Evolutionary conservation across 2,888 invertebrate genomes (phyloP).

Genomic region (Eristalis pertinax): DNA sequence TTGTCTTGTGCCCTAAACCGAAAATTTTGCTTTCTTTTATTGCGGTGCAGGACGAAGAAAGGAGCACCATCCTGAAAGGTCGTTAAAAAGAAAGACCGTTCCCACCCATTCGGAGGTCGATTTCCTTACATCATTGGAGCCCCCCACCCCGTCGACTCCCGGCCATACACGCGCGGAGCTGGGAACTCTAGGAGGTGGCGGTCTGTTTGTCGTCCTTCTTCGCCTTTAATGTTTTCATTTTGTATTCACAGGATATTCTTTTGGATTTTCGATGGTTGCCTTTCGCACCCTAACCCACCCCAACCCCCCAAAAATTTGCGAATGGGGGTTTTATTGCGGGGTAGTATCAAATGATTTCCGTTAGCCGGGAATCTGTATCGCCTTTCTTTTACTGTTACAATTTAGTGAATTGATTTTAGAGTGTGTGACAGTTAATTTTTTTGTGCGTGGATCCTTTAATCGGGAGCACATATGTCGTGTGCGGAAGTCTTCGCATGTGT

Average conservation of each 20-base stretch:
- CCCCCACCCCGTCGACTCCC: background rate
- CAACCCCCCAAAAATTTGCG: slow-evolving; percentile 16
- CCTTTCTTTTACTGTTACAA: slow-evolving; percentile 56
- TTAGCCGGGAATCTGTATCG: slow-evolving; percentile 15
- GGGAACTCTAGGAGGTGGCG: background rate
- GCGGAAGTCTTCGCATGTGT: slow-evolving; percentile 1
- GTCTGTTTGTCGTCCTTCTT: slow-evolving; percentile 29
- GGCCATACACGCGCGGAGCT: background rate
- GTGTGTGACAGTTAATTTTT: slow-evolving; percentile 66
- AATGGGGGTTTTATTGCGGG: slow-evolving; percentile 55
- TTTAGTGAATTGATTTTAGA: slow-evolving; percentile 69
- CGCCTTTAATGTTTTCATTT: slow-evolving; percentile 65
- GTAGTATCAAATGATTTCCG: slow-evolving; percentile 56
- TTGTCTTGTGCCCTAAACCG: background rate
- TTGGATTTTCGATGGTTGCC: slow-evolving; percentile 32
- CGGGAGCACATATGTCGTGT: background rate
- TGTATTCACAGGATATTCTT: slow-evolving; percentile 67
- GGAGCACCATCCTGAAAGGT: slow-evolving; percentile 63
- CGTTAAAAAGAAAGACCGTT: slow-evolving; percentile 59
- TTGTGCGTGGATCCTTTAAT: slow-evolving; percentile 3
- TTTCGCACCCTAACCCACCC: no score
- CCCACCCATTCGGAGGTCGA: slow-evolving; percentile 49
- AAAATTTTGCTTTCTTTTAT: slow-evolving; percentile 3
- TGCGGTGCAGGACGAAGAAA: slow-evolving; percentile 14
- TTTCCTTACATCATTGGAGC: slow-evolving; percentile 52